Conservation (phyloP, 2,797 vertebrate species). For the Pangasius sanitwongsei region DNA sequence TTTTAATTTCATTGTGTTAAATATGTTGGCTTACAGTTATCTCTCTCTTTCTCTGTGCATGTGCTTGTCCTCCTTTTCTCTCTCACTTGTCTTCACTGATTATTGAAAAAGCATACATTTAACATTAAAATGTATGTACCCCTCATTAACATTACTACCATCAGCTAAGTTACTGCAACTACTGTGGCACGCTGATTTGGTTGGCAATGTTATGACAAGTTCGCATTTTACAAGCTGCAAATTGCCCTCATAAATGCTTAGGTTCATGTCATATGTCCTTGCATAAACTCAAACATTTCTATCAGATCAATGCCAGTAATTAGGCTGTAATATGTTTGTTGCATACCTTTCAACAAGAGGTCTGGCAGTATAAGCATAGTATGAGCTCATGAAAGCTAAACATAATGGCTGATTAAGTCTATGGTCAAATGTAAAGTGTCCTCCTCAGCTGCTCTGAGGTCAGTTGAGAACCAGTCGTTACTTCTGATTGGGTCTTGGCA, state of each 20-base stretch:
- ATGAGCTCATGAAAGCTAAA: neutral
- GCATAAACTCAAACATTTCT: too few relatives aligned
- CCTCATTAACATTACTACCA: too few relatives aligned
- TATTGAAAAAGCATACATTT: neutral
- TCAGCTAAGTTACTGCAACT: too few relatives aligned
- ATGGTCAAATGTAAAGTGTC: neutral
- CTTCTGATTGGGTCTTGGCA: neutral
- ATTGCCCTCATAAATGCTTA: too few relatives aligned
- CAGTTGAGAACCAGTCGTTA: neutral
- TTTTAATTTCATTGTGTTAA: too few relatives aligned
- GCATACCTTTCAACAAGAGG: neutral
- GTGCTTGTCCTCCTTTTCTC: neutral
- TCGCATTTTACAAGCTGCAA: too few relatives aligned
- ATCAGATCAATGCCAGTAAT: too few relatives aligned
- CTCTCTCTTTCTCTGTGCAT: too few relatives aligned
- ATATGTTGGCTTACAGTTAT: too few relatives aligned
- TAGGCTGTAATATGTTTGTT: neutral
- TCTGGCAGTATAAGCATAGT: neutral
- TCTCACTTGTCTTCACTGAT: neutral
- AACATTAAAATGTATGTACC: neutral
- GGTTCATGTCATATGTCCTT: too few relatives aligned
- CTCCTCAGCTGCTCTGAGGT: neutral
- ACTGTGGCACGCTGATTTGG: too few relatives aligned
- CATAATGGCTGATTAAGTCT: neutral
- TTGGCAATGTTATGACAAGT: too few relatives aligned